Conservation (phyloP, 2,797 vertebrate species). For the Spinus pinus region DNA sequence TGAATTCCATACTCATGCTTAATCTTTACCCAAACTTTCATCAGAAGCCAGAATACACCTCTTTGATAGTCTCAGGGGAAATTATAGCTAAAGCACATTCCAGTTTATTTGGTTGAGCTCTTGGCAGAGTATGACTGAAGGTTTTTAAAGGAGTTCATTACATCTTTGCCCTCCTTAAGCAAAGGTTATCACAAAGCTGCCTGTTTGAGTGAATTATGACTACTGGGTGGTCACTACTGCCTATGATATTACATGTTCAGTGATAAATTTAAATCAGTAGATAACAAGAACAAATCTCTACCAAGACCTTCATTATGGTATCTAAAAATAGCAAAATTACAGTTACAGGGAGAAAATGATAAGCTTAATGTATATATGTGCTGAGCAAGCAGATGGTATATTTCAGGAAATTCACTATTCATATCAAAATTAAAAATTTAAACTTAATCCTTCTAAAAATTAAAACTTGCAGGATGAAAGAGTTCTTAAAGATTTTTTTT, state of each 20-base stretch:
- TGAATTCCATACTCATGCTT: neutral
- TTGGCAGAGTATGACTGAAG: neutral
- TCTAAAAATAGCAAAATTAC: neutral
- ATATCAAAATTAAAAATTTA: neutral
- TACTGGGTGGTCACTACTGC: neutral
- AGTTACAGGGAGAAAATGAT: neutral
- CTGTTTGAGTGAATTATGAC: neutral
- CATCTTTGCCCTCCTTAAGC: constrained; percentile 11
- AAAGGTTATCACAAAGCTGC: constrained; percentile 27
- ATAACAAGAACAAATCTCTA: neutral
- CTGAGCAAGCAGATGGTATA: neutral
- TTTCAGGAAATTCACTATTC: neutral
- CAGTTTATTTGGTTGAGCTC: neutral
- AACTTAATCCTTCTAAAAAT: neutral
- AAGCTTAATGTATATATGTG: neutral
- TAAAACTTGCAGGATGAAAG: neutral
- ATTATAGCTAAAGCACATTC: neutral
- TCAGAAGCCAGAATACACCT: neutral
- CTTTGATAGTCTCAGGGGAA: neutral
- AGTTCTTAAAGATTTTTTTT: neutral
- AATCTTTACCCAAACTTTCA: neutral
- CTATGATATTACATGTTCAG: neutral
- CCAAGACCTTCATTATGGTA: neutral
- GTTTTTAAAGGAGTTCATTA: neutral
- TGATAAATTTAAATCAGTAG: neutral